A percentile compares a stretch with the other conserved stretches of the same genome.
These are phyloP conservation scores for Neomonachus schauinslandi DNA, from an alignment of 2,113 vertebrate genomes.

Conservation along the genomic window DNA sequence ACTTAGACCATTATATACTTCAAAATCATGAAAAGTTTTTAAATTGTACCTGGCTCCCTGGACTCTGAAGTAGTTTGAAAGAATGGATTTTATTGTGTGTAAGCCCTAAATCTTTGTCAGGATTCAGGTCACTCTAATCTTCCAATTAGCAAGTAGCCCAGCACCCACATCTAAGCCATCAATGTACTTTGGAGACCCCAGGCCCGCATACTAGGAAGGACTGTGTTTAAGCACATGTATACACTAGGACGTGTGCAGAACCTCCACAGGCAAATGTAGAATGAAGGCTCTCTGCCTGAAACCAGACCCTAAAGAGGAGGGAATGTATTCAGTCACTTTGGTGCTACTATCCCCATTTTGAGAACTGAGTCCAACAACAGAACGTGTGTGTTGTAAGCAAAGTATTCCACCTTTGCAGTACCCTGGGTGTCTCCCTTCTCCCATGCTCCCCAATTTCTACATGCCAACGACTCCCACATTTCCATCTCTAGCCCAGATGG, in stretches of 20 bases:
- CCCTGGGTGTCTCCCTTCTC: neutral
- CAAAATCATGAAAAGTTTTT: slow-evolving; percentile 26
- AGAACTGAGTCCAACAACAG: neutral
- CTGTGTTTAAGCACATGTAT: neutral
- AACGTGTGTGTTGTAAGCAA: neutral
- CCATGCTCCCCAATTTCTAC: neutral
- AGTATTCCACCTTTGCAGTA: neutral
- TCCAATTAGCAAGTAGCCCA: neutral
- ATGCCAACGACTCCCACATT: neutral
- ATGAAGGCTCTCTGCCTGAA: neutral
- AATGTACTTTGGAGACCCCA: neutral
- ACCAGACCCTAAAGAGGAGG: neutral
- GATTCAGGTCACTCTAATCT: neutral
- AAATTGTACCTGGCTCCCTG: neutral
- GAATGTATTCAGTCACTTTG: neutral
- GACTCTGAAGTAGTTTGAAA: slow-evolving; percentile 18
- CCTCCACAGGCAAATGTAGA: neutral
- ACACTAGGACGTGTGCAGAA: neutral
- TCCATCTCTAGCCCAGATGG: neutral
- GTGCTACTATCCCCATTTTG: neutral
- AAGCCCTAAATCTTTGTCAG: neutral
- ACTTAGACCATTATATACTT: slow-evolving; percentile 4
- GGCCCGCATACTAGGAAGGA: neutral
- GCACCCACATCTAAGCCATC: neutral
- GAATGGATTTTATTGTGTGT: neutral